Evolutionary conservation across 1,140 invertebrate species (phyloP).

Genomic region (Drosophila arawakana): DNA sequence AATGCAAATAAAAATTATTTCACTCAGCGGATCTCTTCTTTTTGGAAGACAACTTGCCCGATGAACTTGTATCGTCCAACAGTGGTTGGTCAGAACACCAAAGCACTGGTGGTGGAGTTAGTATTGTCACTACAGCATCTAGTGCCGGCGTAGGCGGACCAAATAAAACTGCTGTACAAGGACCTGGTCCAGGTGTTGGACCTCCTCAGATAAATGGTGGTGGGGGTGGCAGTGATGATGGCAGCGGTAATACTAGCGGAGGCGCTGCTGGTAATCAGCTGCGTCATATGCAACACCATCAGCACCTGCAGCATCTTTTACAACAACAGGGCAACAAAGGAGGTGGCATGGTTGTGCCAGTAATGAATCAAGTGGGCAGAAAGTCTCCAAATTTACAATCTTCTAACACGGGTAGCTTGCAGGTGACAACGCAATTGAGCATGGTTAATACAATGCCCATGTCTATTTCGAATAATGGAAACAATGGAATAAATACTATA

Average conservation of each 20-base stretch:
- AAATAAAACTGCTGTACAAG: slow-evolving; percentile 88
- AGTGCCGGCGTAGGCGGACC: slow-evolving; percentile 84
- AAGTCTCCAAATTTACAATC: slow-evolving; percentile 93
- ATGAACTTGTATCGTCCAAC: slow-evolving; percentile 92
- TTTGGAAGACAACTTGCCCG: slow-evolving; percentile 95
- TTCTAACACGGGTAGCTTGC: slow-evolving; percentile 89
- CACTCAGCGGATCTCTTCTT: slow-evolving; percentile 88
- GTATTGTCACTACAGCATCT: slow-evolving; percentile 86
- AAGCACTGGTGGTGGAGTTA: slow-evolving; percentile 86
- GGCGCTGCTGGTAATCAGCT: slow-evolving; percentile 61
- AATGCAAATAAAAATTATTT: background rate
- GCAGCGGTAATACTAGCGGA: slow-evolving; percentile 84
- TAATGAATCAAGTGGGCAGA: slow-evolving; percentile 89
- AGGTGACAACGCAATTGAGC: slow-evolving; percentile 85
- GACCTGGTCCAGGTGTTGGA: slow-evolving; percentile 88
- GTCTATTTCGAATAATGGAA: slow-evolving; percentile 87
- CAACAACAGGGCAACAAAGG: slow-evolving; percentile 87
- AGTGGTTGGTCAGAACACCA: slow-evolving; percentile 88
- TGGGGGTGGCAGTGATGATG: slow-evolving; percentile 87
- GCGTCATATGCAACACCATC: slow-evolving; percentile 85
- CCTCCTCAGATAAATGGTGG: slow-evolving; percentile 88
- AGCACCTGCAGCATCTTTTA: slow-evolving; percentile 79
- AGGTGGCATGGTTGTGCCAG: slow-evolving; percentile 88
- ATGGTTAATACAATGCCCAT: slow-evolving; percentile 87
- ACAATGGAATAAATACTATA: slow-evolving; percentile 88